Base-by-base conservation (phyloP, 2,113 vertebrate species). In the Centrocercus urophasianus region DNA sequence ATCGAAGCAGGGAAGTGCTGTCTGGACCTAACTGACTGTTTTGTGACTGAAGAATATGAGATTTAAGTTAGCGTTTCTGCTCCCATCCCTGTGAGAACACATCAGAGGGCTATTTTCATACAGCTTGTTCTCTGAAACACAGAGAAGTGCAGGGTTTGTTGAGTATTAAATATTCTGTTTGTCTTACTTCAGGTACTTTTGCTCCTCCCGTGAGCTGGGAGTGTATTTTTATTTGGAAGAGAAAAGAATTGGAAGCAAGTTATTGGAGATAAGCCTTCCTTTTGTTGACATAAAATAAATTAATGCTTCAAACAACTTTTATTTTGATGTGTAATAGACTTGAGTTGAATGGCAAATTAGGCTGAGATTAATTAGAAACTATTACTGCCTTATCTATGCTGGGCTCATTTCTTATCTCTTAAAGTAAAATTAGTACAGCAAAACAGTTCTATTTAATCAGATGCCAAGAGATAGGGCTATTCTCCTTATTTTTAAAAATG, bases 221-320 rank as follows among this genome's bases (percentile, higher is more conserved):
- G 20, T 45, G 16, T 16, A 11, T 71, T 89, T 87, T 93, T 80
- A 56, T 80, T 83, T 60, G 79, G 65, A 70, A 80, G 47, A 66
- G 70, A 91, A 43, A 66, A 74, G 87, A 88, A 77, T 19, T 32
- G 72, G 79, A 90, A 91, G 72, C 38, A 50, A 30, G 15, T 24
- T 72, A 86, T 54, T 87, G 71, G n/a, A 80, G 78, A 88, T 83
- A 60, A 91, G 28, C 57, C 50, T 87, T 50, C 47, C 50, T 93
- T 84, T 93, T 19, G 32, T 38, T 91, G 89, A 83, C 30, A 80
- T 47, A 80, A 84, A 90, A 76, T 71, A 75, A 91, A 83, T 75
- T 7, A 89, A 60, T 85, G 78, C 91, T 93, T 89, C 72, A 86
- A 84, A 91, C 82, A 74, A 30, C 50, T 64, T 93, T 74, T 60